Conservation (phyloP, 2,113 vertebrate genomes). For the Actenoides hombroni region DNA sequence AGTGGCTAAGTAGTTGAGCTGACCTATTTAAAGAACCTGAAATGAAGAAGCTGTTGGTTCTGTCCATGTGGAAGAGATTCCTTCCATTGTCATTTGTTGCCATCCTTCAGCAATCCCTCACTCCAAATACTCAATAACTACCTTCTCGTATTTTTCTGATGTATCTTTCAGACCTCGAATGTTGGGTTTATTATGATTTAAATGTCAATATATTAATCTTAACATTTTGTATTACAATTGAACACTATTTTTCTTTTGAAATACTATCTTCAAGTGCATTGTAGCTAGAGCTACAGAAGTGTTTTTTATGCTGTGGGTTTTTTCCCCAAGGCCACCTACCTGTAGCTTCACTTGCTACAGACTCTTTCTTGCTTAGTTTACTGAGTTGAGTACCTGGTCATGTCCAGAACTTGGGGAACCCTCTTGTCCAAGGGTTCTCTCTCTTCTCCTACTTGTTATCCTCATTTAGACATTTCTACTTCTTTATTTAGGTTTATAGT, state of each 20-base stretch:
- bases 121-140: neutral
- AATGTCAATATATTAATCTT: neutral
- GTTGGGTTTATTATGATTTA: neutral
- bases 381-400: neutral
- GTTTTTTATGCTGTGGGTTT: rapidly evolving
- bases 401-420: neutral
- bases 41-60: conserved; percentile 16
- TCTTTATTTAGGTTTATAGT: neutral
- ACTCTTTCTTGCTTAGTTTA: neutral
- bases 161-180: neutral
- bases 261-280: neutral
- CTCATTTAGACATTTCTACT: neutral
- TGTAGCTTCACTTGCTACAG: neutral
- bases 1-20: neutral
- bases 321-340: neutral
- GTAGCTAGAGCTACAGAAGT: neutral
- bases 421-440: neutral
- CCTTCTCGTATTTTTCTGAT: neutral
- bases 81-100: neutral
- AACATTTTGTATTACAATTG: neutral
- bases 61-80: neutral
- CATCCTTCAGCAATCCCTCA: neutral
- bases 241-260: neutral
- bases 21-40: neutral
- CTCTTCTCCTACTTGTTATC: neutral